phyloP scores from a whole-genome alignment of 2,797 vertebrate species.

The Lacerta agilis region DNA sequence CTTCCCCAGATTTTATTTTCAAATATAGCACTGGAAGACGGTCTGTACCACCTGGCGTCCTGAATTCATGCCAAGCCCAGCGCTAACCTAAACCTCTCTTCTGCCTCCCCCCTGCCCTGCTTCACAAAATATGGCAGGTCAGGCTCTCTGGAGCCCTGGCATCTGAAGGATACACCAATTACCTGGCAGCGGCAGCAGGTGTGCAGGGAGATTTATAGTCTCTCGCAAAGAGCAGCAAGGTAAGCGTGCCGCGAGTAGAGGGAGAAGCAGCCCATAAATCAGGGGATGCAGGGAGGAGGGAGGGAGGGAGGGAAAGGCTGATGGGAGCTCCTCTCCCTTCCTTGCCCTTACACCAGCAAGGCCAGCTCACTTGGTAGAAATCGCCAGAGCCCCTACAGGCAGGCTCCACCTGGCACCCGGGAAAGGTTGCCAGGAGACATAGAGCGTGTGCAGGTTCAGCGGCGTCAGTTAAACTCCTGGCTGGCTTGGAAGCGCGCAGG shows the following conservation, averaged over 20 bases:
- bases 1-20: not conserved
- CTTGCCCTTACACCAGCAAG: not conserved
- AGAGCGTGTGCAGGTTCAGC: not conserved
- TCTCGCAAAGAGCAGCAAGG: not conserved
- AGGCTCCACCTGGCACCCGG: not conserved
- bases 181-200: constrained; percentile 3
- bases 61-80: not conserved
- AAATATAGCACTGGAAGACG: not conserved
- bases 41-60: not conserved
- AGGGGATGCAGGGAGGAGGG: not conserved
- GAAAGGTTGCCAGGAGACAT: not conserved
- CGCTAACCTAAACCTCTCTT: not conserved
- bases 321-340: not conserved
- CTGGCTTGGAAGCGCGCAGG: not conserved
- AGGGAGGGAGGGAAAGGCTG: too few relatives aligned
- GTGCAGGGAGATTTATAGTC: constrained; percentile 31
- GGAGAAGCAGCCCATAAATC: not conserved
- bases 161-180: constrained; percentile 23
- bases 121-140: not conserved
- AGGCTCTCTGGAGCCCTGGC: not conserved
- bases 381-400: not conserved
- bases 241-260: not conserved
- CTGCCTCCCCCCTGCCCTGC: not conserved
- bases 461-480: constrained; percentile 26
- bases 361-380: not conserved